Conservation (phyloP, 1,140 invertebrate species). For the Maconellicoccus hirsutus region DNA sequence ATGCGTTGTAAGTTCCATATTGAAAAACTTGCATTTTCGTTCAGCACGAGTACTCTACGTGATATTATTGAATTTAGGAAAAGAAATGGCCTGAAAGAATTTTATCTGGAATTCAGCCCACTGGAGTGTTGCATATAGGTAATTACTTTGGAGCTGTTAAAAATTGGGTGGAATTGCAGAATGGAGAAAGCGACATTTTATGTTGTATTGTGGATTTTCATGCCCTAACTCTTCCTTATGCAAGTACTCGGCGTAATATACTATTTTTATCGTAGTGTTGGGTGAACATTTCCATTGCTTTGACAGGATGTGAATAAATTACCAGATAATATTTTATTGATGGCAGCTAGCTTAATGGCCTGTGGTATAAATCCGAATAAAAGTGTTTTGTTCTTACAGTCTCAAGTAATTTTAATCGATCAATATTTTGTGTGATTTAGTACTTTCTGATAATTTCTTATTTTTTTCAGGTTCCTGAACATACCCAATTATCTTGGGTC, state of each 20-base stretch:
- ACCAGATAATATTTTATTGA: conserved; percentile 56
- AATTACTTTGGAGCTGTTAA: conserved; percentile 92
- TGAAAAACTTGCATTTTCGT: too few species aligned
- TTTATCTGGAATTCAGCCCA: conserved; percentile 94
- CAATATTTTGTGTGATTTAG: neutral
- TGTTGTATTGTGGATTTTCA: conserved; percentile 90
- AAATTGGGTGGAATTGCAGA: conserved; percentile 75
- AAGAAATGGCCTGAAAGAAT: conserved; percentile 34
- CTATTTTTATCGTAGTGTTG: neutral
- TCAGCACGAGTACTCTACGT: too few species aligned
- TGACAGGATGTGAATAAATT: conserved; percentile 51
- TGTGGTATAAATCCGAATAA: conserved; percentile 80
- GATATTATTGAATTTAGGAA: neutral
- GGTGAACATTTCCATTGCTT: neutral
- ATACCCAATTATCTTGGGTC: conserved; percentile 82
- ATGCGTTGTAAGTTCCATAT: too few species aligned
- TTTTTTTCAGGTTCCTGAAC: conserved; percentile 50
- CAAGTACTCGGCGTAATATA: conserved; percentile 34
- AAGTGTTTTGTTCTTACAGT: conserved; percentile 82
- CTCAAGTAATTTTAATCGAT: conserved; percentile 39
- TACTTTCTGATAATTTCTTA: conserved; percentile 14
- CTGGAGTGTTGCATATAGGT: conserved; percentile 83
- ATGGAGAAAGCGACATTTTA: conserved; percentile 55
- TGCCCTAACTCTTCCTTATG: conserved; percentile 77
- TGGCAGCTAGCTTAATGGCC: conserved; percentile 75